Evolutionary conservation across 2,888 invertebrate genomes (phyloP), one percentile per base, ranked within the genome.

Genomic region (Sesia apiformis): DNA sequence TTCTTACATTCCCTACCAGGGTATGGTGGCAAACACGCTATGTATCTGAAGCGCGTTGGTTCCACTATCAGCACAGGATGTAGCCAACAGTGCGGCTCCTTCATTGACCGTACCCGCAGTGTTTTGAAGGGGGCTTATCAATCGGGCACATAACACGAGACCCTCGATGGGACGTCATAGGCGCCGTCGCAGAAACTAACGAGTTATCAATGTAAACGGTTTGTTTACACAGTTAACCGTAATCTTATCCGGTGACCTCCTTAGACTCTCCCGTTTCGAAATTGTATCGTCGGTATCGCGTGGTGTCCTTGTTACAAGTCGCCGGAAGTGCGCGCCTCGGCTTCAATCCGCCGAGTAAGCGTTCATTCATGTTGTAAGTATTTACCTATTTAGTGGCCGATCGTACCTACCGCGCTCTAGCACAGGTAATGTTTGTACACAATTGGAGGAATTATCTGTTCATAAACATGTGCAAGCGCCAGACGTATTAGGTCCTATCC

Each of bases 211-310:
- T 81, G 83, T 85, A 84, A 84, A 84, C 86, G 83, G 84, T 84
- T 84, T 87, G 85, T 88, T 88, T 88, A 87, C 86, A 81, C 85
- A 84, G 86, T 84, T 78, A 84, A 78, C 81, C 78, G 85, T 87
- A 88, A 88, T 89, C 88, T 88, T 89, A 89, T 89, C 89, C 87
- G 81, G 80, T 84, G 87, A 83, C 88, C 89, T 86, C 84, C 84
- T 89, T 88, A 84, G 77, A 81, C 80, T 72, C 71, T 87, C 86
- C 88, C 84, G 88, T 87, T 86, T 86, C 83, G 84, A 87, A 87
- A 86, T 85, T 79, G 79, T 86, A 87, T 76, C 81, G 78, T 68
- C 72, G 78, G 78, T 86, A 85, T 85, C 83, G 79, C 74, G 72
- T 74, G 73, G 73, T 78, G 84, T 81, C 83, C 85, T 82, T 84